Percentiles rank a stretch among this genome's conserved stretches.
phyloP scores from a whole-genome alignment of 2,113 vertebrate genomes.

The Platichthys flesus region DNA sequence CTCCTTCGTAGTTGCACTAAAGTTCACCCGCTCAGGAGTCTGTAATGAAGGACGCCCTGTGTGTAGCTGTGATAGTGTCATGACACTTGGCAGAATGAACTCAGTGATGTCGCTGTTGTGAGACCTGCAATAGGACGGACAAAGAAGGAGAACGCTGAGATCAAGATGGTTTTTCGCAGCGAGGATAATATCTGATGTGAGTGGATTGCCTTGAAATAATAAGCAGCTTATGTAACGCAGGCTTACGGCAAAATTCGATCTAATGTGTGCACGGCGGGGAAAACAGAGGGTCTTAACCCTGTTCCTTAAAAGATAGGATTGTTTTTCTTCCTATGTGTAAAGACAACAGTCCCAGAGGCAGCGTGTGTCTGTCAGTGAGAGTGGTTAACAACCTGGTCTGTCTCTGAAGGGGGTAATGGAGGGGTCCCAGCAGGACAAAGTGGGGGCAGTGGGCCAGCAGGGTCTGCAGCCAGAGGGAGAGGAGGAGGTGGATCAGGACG shows the following conservation, averaged over 20 bases:
- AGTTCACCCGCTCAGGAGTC: neutral
- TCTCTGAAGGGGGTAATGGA: constrained; percentile 60
- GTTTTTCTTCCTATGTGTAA: neutral
- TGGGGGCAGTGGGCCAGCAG: constrained; percentile 36
- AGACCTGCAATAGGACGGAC: neutral
- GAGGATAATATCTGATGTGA: constrained; percentile 13
- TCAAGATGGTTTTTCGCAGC: neutral
- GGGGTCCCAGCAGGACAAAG: constrained; percentile 29
- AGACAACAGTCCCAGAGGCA: neutral
- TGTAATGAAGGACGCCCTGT: neutral
- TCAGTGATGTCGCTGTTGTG: neutral
- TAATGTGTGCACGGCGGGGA: neutral
- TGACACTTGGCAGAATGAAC: constrained; percentile 21
- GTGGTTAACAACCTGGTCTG: constrained; percentile 59
- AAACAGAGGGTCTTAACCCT: neutral
- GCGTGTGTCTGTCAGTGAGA: neutral
- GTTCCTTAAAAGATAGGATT: constrained; percentile 15
- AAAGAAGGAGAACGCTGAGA: neutral
- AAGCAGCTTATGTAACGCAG: constrained; percentile 30
- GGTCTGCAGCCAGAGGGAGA: constrained; percentile 35
- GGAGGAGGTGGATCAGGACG: constrained; percentile 55
- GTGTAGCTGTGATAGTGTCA: neutral
- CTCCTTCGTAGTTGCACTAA: neutral
- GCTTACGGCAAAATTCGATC: neutral
- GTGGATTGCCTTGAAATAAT: constrained; percentile 28